A percentile compares a stretch with the other conserved stretches of the same genome.
These are phyloP conservation scores for Rhinogobio ventralis DNA, from an alignment of 2,797 vertebrate species.

Conservation along the genomic window DNA sequence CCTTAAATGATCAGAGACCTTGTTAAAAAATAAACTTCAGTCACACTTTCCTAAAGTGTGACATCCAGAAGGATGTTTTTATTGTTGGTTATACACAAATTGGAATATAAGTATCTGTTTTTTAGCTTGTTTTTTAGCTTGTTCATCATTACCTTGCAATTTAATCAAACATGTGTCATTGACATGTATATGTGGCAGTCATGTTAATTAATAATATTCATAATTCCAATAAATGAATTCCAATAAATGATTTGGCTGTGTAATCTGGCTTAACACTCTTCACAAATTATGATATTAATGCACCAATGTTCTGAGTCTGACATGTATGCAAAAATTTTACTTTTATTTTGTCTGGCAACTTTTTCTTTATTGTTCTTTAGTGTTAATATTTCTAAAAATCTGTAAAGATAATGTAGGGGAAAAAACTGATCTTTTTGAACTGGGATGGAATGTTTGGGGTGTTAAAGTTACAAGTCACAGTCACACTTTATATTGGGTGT, in stretches of 20 bases:
- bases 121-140: background rate
- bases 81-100: background rate
- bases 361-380: background rate
- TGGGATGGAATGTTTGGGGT: background rate
- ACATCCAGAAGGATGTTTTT: background rate
- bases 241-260: background rate
- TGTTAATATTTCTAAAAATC: background rate
- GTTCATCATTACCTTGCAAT: background rate
- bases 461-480: background rate
- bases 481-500: no score
- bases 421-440: background rate
- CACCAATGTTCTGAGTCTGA: background rate
- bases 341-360: background rate
- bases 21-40: slow-evolving; percentile 39
- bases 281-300: background rate
- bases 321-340: background rate
- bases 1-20: slow-evolving; percentile 26
- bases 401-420: background rate
- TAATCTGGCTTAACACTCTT: background rate
- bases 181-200: background rate
- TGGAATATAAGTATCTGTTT: background rate
- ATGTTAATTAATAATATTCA: background rate
- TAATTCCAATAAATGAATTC: background rate
- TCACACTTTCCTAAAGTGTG: slow-evolving; percentile 2
- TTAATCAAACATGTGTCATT: background rate